Conservation (phyloP, 2,888 invertebrate genomes). For the Strigamia transsilvanica region DNA sequence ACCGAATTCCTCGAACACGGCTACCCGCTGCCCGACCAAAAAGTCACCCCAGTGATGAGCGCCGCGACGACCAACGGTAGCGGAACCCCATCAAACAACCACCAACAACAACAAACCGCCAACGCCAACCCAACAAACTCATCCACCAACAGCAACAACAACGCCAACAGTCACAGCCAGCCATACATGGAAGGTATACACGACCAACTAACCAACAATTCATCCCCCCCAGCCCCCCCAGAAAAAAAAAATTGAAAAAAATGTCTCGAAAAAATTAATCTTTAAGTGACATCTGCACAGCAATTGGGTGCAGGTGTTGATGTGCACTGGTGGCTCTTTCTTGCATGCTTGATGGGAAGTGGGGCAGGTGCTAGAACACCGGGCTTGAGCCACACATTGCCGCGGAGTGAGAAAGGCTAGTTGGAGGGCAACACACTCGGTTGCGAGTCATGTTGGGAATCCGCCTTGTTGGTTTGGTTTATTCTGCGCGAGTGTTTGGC, state of each 20-base stretch:
- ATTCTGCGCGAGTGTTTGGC: background rate
- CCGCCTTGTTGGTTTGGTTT: background rate
- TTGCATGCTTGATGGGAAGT: slow-evolving; percentile 29
- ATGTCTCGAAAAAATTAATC: slow-evolving; percentile 5
- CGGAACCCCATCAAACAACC: slow-evolving; percentile 57
- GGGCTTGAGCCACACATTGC: background rate
- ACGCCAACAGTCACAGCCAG: slow-evolving; percentile 12
- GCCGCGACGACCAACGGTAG: slow-evolving; percentile 56
- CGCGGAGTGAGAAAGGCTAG: background rate
- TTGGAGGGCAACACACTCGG: background rate
- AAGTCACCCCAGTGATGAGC: slow-evolving; percentile 59
- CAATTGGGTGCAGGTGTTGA: slow-evolving; percentile 25
- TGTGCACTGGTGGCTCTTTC: slow-evolving; percentile 31
- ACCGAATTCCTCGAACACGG: slow-evolving; percentile 73
- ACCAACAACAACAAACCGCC: slow-evolving; percentile 57
- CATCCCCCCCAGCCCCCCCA: too few relatives aligned
- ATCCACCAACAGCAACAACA: slow-evolving; percentile 58
- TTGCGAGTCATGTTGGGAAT: background rate
- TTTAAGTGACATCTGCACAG: slow-evolving; percentile 11
- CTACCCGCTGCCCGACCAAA: slow-evolving; percentile 66
- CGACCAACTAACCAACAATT: background rate
- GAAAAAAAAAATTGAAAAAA: background rate
- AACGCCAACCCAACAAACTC: slow-evolving; percentile 53
- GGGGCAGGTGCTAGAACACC: slow-evolving; percentile 22
- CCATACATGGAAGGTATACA: slow-evolving; percentile 51